Evolutionary conservation across 2,113 vertebrate species (phyloP).

Genomic region (Acanthochromis polyacanthus): DNA sequence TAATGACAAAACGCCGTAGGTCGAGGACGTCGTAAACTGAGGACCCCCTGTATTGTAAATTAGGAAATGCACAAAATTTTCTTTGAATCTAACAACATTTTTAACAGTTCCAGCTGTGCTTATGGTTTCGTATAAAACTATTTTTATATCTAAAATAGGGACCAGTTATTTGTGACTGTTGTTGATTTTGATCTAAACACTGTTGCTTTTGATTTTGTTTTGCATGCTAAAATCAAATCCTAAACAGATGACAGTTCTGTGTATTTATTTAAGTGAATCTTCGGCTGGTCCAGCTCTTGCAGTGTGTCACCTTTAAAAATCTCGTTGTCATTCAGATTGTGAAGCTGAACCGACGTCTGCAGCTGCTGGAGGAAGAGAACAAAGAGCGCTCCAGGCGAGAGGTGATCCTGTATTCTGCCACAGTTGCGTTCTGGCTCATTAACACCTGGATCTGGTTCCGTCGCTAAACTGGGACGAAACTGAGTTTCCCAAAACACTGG

Average conservation of each 20-base stretch:
- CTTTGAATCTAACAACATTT: no score
- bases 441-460: slow-evolving; percentile 98
- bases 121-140: background rate
- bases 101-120: background rate
- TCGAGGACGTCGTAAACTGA: no score
- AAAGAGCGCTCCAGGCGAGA: slow-evolving; percentile 94
- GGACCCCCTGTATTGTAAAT: no score
- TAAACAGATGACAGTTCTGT: background rate
- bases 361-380: slow-evolving; percentile 95
- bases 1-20: no score
- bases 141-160: background rate
- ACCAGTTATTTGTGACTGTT: background rate
- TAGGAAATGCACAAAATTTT: no score
- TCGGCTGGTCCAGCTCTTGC: background rate
- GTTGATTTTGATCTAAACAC: no score
- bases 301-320: no score
- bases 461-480: slow-evolving; percentile 82
- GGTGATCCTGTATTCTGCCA: slow-evolving; percentile 95
- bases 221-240: background rate
- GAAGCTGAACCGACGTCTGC: slow-evolving; percentile 95
- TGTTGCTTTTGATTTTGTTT: background rate
- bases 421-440: slow-evolving; percentile 95
- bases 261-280: background rate
- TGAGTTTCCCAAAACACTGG: slow-evolving; percentile 43
- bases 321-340: slow-evolving; percentile 87